These are phyloP conservation scores for Naso thynnoides DNA, from an alignment of 2,797 vertebrate genomes.

Conservation along the genomic window DNA sequence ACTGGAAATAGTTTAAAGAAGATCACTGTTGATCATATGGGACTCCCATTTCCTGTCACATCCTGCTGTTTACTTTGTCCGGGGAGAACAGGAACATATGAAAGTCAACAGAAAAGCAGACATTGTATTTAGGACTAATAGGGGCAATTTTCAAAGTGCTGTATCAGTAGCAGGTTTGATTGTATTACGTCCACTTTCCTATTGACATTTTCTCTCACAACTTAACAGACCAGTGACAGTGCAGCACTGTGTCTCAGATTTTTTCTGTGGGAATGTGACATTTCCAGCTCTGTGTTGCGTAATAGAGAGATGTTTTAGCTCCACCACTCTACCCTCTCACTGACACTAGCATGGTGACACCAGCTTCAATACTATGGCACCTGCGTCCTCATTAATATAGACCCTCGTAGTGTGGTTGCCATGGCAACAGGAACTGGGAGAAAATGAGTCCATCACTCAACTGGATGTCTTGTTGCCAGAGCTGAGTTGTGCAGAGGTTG, in stretches of 20 bases:
- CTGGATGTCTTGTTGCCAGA: constrained; percentile 27
- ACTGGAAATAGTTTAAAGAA: constrained; percentile 24
- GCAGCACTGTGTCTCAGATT: no score
- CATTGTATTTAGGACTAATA: constrained; percentile 1
- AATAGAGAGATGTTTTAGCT: constrained; percentile 21
- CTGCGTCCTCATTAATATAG: constrained; percentile 65
- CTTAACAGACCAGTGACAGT: neutral
- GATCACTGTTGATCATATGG: constrained; percentile 11
- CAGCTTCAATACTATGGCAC: constrained; percentile 49
- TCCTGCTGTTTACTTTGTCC: constrained; percentile 20
- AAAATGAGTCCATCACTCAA: constrained; percentile 63
- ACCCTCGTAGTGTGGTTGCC: constrained; percentile 64
- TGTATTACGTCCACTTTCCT: neutral
- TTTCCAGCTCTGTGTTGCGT: neutral
- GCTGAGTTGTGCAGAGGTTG: constrained; percentile 39
- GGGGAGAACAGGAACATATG: constrained; percentile 8
- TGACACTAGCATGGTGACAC: constrained; percentile 18
- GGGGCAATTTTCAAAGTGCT: neutral
- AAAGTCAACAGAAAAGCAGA: constrained; percentile 25
- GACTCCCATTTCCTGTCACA: constrained; percentile 44
- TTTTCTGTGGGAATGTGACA: neutral
- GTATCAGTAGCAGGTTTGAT: neutral
- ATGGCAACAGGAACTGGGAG: constrained; percentile 60
- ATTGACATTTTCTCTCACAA: constrained; percentile 3
- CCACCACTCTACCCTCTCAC: constrained; percentile 6